Evolutionary conservation across 2,888 invertebrate species (phyloP).

Genomic region (Nemapogon koenigi): DNA sequence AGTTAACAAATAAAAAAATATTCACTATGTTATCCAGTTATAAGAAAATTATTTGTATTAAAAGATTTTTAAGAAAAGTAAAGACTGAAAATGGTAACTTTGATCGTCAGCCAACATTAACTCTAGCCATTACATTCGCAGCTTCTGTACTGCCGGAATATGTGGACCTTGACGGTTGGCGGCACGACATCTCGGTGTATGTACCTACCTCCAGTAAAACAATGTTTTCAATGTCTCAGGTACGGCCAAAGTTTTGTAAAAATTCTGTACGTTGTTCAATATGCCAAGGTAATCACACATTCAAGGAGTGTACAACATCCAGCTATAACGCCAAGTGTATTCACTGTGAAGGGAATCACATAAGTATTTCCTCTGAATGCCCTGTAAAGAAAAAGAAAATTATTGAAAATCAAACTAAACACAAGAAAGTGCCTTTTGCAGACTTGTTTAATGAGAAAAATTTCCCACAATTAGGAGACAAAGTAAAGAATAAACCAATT

Average conservation of each 20-base stretch:
- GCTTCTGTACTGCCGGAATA: not conserved
- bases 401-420: not conserved
- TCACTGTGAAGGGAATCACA: slow-evolving; percentile 1
- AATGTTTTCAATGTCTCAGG: not conserved
- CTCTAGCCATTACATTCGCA: slow-evolving; percentile 1
- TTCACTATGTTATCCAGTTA: not conserved
- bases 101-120: not conserved
- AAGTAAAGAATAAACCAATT: too few species aligned
- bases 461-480: too few species aligned
- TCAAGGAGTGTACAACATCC: not conserved
- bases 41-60: not conserved
- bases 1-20: not conserved
- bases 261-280: too few species aligned
- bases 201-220: not conserved
- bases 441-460: too few species aligned
- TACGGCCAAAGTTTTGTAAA: not conserved
- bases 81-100: not conserved
- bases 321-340: not conserved
- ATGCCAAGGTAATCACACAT: not conserved
- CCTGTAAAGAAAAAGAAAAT: not conserved
- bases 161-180: not conserved
- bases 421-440: not conserved
- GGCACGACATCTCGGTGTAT: not conserved
- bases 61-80: not conserved
- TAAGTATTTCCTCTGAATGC: not conserved